Evolutionary conservation across 2,797 vertebrate genomes (phyloP).

Genomic region (Apogon hyalosoma): DNA sequence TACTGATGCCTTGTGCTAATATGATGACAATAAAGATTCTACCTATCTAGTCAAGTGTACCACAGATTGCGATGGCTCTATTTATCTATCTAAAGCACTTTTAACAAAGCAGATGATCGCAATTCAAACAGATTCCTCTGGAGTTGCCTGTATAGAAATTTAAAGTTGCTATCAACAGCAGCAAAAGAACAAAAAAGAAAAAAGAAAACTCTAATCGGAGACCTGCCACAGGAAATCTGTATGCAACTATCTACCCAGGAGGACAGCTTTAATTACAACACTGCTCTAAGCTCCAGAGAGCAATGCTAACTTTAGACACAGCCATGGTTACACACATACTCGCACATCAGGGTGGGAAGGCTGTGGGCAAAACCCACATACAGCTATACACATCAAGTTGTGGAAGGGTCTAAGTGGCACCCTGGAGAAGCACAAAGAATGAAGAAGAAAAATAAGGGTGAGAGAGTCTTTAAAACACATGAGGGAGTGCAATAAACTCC

Average conservation of each 20-base stretch:
- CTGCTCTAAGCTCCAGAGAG: slow-evolving; percentile 56
- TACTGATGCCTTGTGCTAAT: too few species aligned
- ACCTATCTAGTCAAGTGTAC: background rate
- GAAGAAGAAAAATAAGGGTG: background rate
- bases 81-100: background rate
- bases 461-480: slow-evolving; percentile 6
- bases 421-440: slow-evolving; percentile 32
- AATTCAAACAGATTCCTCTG: background rate
- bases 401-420: slow-evolving; percentile 21
- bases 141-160: slow-evolving; percentile 33
- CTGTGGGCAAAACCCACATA: slow-evolving; percentile 34
- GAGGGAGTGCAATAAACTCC: slow-evolving; percentile 4
- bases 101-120: slow-evolving; percentile 5
- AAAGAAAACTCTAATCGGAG: slow-evolving; percentile 37
- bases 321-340: slow-evolving; percentile 28
- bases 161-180: slow-evolving; percentile 10
- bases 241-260: slow-evolving; percentile 44
- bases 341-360: slow-evolving; percentile 14
- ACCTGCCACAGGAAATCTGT: slow-evolving; percentile 39
- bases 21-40: too few species aligned
- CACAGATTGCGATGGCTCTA: background rate
- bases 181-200: slow-evolving; percentile 10
- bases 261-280: slow-evolving; percentile 76
- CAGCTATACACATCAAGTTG: slow-evolving; percentile 33
- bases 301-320: slow-evolving; percentile 56